Evolutionary conservation across 1,140 invertebrate genomes (phyloP).

Genomic region (Polyergus mexicanus): DNA sequence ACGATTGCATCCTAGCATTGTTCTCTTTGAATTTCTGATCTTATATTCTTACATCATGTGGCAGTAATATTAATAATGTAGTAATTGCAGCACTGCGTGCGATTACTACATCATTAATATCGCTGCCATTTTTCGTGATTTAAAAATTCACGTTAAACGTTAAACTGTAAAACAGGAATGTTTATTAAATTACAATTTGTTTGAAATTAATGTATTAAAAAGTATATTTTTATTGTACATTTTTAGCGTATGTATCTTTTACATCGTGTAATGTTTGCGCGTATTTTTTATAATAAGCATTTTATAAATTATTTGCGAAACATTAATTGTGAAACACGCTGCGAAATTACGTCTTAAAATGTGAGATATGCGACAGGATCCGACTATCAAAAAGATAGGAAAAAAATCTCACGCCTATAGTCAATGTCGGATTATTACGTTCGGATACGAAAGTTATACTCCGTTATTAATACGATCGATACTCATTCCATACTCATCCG

Average conservation of each 20-base stretch:
- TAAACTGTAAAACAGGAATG: background rate
- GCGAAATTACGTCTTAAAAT: background rate
- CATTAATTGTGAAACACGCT: conserved; percentile 6
- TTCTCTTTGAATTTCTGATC: conserved; percentile 42
- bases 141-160: background rate
- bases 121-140: background rate
- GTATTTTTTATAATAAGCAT: too few relatives aligned
- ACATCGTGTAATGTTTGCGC: background rate
- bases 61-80: too few relatives aligned
- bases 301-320: background rate
- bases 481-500: conserved; percentile 74
- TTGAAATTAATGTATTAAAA: background rate
- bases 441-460: conserved; percentile 66
- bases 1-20: conserved; percentile 27
- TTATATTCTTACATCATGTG: background rate
- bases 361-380: background rate
- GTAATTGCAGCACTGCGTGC: background rate
- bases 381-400: background rate
- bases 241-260: background rate
- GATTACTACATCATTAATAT: background rate
- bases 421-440: conserved; percentile 72
- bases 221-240: background rate
- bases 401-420: conserved; percentile 66
- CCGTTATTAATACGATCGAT: conserved; percentile 79
- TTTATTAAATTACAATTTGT: background rate